A percentile compares a stretch with the other conserved stretches of the same genome.
Conservation (phyloP, 2,888 invertebrate genomes). For the Amblyjoppa fuscipennis region DNA sequence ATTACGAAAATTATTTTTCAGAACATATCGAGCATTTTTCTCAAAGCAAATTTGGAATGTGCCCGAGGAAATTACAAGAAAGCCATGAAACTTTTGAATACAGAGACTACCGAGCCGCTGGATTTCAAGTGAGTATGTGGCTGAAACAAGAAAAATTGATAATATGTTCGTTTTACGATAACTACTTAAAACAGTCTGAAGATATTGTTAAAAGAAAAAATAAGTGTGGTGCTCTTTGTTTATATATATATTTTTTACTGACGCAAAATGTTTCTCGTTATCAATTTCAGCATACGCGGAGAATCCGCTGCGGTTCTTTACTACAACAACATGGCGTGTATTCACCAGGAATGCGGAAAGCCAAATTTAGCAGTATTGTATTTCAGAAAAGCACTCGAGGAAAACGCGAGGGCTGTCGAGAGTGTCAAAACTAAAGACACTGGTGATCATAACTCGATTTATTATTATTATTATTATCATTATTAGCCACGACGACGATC, state of each 20-base stretch:
- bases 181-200: no score
- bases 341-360: constrained; percentile 93
- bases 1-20: constrained; percentile 77
- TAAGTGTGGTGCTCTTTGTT: no score
- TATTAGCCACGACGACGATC: no score
- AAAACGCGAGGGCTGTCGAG: constrained; percentile 87
- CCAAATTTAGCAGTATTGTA: constrained; percentile 93
- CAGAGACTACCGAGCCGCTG: constrained; percentile 84
- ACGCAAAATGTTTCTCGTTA: constrained; percentile 30
- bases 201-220: neutral
- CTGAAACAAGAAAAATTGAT: constrained; percentile 3
- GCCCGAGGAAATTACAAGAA: constrained; percentile 88
- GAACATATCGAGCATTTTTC: constrained; percentile 87
- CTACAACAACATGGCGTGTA: constrained; percentile 93
- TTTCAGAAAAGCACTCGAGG: constrained; percentile 92
- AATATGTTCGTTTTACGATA: neutral
- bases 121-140: constrained; percentile 84
- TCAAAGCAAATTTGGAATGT: constrained; percentile 89
- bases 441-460: constrained; percentile 70
- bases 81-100: constrained; percentile 87
- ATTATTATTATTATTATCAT: neutral
- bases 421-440: constrained; percentile 83
- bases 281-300: constrained; percentile 86
- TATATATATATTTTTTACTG: neutral
- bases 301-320: constrained; percentile 89